phyloP scores from a whole-genome alignment of 2,113 vertebrate genomes.

The Microcebus lehilahytsara region DNA sequence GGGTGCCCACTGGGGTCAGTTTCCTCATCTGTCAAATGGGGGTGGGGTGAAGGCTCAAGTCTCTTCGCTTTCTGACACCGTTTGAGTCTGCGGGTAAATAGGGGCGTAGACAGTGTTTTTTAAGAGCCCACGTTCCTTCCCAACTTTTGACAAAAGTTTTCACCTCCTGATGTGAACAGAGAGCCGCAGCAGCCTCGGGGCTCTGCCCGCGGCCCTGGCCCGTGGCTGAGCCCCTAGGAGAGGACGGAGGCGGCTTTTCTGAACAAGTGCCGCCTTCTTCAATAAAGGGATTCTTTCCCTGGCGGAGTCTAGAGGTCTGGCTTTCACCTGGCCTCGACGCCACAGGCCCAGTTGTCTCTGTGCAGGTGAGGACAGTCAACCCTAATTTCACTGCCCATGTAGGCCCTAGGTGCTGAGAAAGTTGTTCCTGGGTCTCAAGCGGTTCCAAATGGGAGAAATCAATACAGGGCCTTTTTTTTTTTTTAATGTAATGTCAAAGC shows the following conservation, averaged over 20 bases:
- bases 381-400: not conserved
- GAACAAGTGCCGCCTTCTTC: not conserved
- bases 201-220: not conserved
- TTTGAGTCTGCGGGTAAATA: not conserved
- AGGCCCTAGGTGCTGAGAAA: not conserved
- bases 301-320: not conserved
- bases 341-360: not conserved
- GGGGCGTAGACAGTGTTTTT: not conserved
- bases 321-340: not conserved
- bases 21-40: not conserved
- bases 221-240: not conserved
- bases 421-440: not conserved
- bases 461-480: not conserved
- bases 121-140: not conserved
- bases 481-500: not conserved
- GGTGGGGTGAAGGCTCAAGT: not conserved
- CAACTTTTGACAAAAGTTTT: not conserved
- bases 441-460: not conserved
- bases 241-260: not conserved
- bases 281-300: not conserved
- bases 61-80: not conserved
- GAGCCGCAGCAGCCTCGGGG: not conserved
- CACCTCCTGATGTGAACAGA: not conserved
- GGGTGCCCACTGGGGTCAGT: not conserved
- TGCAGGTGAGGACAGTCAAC: not conserved